A percentile compares a stretch with the other conserved stretches of the same genome.
Evolutionary conservation across 1,140 invertebrate species (phyloP).

Genomic region (Megathymus violae): DNA sequence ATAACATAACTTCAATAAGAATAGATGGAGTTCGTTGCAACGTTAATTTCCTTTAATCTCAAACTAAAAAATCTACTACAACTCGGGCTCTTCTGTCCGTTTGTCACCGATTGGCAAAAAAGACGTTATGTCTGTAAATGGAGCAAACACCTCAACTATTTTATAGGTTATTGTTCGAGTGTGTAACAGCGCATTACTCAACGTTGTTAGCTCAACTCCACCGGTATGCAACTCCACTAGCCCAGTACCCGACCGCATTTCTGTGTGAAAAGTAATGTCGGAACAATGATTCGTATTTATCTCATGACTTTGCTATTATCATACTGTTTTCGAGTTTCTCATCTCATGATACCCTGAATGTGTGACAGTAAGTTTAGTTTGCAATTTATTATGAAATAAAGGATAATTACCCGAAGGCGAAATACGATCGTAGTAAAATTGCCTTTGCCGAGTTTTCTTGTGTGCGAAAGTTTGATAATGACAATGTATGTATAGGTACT

Average conservation of each 20-base stretch:
- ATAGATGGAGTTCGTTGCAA: no score
- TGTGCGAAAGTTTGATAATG: no score
- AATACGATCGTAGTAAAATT: no score
- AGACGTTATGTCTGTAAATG: neutral
- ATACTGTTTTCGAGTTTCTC: neutral
- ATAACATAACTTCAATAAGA: no score
- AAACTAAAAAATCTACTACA: no score
- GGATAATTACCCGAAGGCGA: no score
- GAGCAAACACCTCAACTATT: neutral
- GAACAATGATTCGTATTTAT: neutral
- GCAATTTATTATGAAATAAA: no score
- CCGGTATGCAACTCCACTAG: neutral
- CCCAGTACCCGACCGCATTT: constrained; percentile 11
- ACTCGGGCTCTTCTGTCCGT: no score
- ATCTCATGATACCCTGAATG: neutral
- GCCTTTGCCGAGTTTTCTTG: no score
- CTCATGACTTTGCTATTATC: neutral
- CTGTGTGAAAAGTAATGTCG: constrained; percentile 16
- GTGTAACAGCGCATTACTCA: constrained; percentile 12
- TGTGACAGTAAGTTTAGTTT: neutral
- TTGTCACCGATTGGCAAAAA: no score
- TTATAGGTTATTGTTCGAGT: constrained; percentile 6
- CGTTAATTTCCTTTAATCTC: no score
- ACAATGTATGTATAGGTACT: no score
- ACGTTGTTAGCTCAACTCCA: constrained; percentile 22